Evolutionary conservation across 2,888 invertebrate genomes (phyloP), one percentile per base, ranked within the genome.

Genomic region (Syrista parreyssii): DNA sequence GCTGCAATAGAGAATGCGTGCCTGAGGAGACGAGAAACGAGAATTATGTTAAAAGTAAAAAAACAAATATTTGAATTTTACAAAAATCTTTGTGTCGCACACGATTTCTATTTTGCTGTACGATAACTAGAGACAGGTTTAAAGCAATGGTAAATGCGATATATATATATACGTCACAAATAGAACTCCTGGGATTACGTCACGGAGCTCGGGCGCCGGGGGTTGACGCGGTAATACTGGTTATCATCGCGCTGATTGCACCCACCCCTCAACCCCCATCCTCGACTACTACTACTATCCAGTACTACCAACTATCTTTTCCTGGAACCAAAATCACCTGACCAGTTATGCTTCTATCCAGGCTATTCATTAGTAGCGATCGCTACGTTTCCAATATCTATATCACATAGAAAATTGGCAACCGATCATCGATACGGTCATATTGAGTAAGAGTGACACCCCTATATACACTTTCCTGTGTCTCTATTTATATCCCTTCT

Each of bases 211-310:
- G 82, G 77, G 83, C 80, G 79, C 74, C 80, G 82, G 84, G 83
- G 86, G 84, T 86, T 86, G 88, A 88, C 88, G 87, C 85, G 86
- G 87, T 88, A 89, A 89, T 89, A 87, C 89, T 84, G 87, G 88
- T 89, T 88, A 89, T 89, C 88, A 89, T 89, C 88, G 86, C 86
- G 83, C 89, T 88, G 89, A 89, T 89, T 88, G 88, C 86, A 84
- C 84, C 83, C 83, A 79, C 81, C 84, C 80, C 76, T 76, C 79
- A 76, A 11, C 72, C 79, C 77, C 79, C 76, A 74, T 76, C 76
- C 77, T 76, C 75, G 75, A 71, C 80, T 71, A 2, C 55, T 2
- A 55, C 55, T 23, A 71, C 31, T 71, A 71, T 71, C 31, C 71
- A 9, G 71, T 33, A 32, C 31, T 71, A 79, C 79, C 81, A 79